Percentiles rank a stretch among this genome's conserved stretches.
These are phyloP conservation scores for Solenodon paradoxus DNA, from an alignment of 2,113 vertebrate genomes.

Conservation along the genomic window DNA sequence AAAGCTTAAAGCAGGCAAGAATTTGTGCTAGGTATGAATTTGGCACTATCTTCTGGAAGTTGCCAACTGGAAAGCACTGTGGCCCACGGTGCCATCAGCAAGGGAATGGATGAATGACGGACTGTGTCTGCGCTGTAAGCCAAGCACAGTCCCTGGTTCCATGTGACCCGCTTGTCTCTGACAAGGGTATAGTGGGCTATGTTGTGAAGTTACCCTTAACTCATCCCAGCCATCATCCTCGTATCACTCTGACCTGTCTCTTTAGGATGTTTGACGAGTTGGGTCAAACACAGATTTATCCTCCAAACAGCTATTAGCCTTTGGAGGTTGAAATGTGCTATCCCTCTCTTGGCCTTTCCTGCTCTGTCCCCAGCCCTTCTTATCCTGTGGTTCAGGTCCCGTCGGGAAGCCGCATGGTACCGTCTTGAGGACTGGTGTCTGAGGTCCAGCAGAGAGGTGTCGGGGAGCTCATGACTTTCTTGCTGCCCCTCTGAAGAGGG, in stretches of 20 bases:
- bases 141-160: background rate
- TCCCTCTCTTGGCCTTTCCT: background rate
- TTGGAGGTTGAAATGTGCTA: background rate
- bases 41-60: background rate
- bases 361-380: background rate
- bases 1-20: background rate
- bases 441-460: too few species aligned
- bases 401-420: background rate
- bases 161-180: too few species aligned
- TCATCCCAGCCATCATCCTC: background rate
- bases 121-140: too few species aligned
- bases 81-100: accelerated
- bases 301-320: background rate
- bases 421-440: accelerated
- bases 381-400: background rate
- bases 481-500: background rate
- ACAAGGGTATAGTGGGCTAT: too few species aligned
- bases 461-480: background rate
- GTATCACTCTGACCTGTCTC: background rate
- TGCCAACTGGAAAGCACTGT: background rate
- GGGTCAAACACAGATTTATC: background rate
- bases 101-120: too few species aligned
- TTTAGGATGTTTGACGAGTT: background rate
- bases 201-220: too few species aligned
- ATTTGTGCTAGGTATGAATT: background rate